These are phyloP conservation scores for Limnephilus rhombicus DNA, from an alignment of 2,888 invertebrate genomes.

Conservation along the genomic window DNA sequence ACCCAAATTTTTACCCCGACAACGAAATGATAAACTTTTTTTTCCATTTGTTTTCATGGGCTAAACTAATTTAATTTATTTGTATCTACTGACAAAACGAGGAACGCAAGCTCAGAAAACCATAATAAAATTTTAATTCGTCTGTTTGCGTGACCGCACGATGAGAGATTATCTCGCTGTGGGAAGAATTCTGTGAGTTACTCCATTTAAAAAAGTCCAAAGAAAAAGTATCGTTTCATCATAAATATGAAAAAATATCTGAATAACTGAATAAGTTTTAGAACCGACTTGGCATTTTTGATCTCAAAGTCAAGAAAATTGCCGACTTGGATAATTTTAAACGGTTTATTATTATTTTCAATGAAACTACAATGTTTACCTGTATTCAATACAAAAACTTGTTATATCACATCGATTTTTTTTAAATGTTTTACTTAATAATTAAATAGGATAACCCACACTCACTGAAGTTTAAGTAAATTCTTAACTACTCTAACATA, in stretches of 20 bases:
- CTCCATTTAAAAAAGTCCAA: no score
- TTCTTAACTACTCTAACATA: neutral
- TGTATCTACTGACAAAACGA: neutral
- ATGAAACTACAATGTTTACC: neutral
- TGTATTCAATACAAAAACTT: no score
- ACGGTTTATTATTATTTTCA: neutral
- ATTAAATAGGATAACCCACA: neutral
- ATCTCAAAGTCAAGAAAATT: neutral
- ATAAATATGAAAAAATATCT: no score
- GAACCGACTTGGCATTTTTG: no score
- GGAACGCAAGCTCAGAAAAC: neutral
- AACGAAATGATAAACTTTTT: neutral
- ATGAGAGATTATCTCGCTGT: neutral
- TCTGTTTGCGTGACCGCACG: no score
- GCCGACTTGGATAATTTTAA: neutral
- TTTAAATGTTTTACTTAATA: neutral
- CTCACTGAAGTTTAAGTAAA: neutral
- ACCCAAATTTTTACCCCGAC: neutral
- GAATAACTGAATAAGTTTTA: no score
- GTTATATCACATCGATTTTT: neutral
- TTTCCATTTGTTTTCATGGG: neutral
- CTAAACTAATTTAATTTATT: neutral
- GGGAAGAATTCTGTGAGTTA: no score
- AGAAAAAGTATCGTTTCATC: no score
- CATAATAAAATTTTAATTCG: neutral